A percentile compares a stretch with the other conserved stretches of the same genome.
These are phyloP conservation scores for Branchinecta sandiegonensis DNA, from an alignment of 2,888 invertebrate genomes.

Conservation along the genomic window DNA sequence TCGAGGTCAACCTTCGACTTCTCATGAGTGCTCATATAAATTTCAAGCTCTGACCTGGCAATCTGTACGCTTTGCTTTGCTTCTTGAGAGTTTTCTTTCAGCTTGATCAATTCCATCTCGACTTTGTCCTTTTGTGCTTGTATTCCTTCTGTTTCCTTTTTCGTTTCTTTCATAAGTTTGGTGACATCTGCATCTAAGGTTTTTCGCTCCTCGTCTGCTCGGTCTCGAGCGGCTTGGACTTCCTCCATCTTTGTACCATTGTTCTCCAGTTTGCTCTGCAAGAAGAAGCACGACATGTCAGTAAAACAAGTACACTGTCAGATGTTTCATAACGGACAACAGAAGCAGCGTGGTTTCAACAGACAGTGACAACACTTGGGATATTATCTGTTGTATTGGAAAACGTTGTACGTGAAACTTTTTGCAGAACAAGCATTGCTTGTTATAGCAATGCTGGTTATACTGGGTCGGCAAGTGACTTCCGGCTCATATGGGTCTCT, in stretches of 20 bases:
- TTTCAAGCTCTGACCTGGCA: slow-evolving; percentile 62
- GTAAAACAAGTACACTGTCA: no score
- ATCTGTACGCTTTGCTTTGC: slow-evolving; percentile 36
- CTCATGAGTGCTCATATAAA: slow-evolving; percentile 52
- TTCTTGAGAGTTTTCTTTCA: slow-evolving; percentile 35
- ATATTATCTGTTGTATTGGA: no score
- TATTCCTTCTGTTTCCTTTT: slow-evolving; percentile 49
- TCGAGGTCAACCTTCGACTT: slow-evolving; percentile 26
- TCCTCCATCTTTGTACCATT: slow-evolving; percentile 51
- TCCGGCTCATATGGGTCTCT: no score
- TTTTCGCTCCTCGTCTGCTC: slow-evolving; percentile 43
- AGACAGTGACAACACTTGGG: no score
- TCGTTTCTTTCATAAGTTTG: slow-evolving; percentile 46
- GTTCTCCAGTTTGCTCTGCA: slow-evolving; percentile 40
- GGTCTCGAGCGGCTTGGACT: slow-evolving; percentile 37
- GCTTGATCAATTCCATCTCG: slow-evolving; percentile 50
- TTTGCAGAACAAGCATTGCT: no score
- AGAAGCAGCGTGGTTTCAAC: no score
- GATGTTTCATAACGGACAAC: no score
- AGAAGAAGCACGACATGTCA: background rate
- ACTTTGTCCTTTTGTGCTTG: slow-evolving; percentile 54
- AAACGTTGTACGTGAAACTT: no score
- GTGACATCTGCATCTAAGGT: slow-evolving; percentile 39
- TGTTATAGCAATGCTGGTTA: no score
- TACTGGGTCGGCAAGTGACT: no score